Conservation (phyloP, 2,888 invertebrate species). For the Ethmia dodecea region DNA sequence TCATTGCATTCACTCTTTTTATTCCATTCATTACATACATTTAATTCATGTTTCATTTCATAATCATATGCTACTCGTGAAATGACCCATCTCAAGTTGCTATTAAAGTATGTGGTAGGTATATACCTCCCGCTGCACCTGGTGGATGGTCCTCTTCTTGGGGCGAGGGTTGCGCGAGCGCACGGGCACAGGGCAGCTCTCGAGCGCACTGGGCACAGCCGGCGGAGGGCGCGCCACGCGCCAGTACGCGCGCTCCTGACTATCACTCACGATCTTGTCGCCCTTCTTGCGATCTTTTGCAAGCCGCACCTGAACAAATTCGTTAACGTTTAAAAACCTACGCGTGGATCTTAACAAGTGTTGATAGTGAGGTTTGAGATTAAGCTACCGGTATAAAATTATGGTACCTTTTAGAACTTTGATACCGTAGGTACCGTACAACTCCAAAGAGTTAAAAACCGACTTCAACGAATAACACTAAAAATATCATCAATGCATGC, state of each 20-base stretch:
- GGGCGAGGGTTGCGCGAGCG: conserved; percentile 83
- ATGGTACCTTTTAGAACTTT: no score
- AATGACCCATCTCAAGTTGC: neutral
- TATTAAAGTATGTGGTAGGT: neutral
- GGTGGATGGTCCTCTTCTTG: conserved; percentile 85
- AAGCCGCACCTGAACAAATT: conserved; percentile 81
- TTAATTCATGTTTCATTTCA: no score
- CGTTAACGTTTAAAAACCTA: neutral
- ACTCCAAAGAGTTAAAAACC: no score
- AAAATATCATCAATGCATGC: no score
- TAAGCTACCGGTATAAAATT: no score
- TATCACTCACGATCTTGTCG: conserved; percentile 97
- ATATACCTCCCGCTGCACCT: conserved; percentile 86
- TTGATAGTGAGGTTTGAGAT: no score
- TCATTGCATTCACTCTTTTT: no score
- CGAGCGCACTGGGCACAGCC: conserved; percentile 89
- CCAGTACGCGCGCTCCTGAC: conserved; percentile 99
- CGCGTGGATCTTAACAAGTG: no score
- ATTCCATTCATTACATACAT: no score
- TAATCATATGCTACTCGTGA: no score
- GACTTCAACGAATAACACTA: no score
- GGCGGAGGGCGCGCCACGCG: conserved; percentile 96
- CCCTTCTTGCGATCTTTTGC: conserved; percentile 97
- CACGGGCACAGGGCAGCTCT: conserved; percentile 90
- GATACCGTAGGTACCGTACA: no score